phyloP scores from a whole-genome alignment of 2,113 vertebrate genomes.

The Syngnathus floridae region DNA sequence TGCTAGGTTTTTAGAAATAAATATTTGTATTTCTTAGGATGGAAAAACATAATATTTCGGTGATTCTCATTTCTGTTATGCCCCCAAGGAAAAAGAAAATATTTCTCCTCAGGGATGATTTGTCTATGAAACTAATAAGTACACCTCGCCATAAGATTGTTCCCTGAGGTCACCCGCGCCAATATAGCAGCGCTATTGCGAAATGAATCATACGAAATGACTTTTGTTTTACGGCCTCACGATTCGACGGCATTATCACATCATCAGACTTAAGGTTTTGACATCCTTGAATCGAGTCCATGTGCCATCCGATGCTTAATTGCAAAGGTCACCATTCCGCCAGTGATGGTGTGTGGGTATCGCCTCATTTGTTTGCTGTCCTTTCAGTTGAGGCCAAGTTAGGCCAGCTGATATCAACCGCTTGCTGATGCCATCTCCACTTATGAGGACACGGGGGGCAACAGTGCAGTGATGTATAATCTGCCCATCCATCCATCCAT shows the following conservation, averaged over 20 bases:
- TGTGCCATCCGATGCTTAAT: background rate
- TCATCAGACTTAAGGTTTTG: background rate
- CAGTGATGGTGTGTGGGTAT: background rate
- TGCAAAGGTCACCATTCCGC: background rate
- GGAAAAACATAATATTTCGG: too few species aligned
- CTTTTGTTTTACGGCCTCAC: background rate
- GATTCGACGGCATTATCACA: background rate
- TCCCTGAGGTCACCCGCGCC: too few species aligned
- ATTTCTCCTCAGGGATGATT: too few species aligned
- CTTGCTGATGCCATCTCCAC: background rate
- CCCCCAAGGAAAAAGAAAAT: too few species aligned
- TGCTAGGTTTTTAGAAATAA: too few species aligned
- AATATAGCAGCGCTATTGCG: too few species aligned
- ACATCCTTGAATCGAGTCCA: background rate
- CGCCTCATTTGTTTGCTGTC: background rate
- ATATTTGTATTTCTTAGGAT: too few species aligned
- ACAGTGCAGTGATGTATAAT: conserved; percentile 1
- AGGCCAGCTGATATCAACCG: background rate
- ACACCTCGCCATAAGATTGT: too few species aligned
- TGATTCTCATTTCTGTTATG: too few species aligned
- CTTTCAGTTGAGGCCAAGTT: background rate
- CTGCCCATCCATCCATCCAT: background rate
- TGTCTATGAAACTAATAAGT: too few species aligned
- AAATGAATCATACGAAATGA: background rate
- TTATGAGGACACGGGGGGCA: background rate